These are phyloP conservation scores for Vanessa tameamea DNA, from an alignment of 1,140 invertebrate genomes.

Conservation along the genomic window DNA sequence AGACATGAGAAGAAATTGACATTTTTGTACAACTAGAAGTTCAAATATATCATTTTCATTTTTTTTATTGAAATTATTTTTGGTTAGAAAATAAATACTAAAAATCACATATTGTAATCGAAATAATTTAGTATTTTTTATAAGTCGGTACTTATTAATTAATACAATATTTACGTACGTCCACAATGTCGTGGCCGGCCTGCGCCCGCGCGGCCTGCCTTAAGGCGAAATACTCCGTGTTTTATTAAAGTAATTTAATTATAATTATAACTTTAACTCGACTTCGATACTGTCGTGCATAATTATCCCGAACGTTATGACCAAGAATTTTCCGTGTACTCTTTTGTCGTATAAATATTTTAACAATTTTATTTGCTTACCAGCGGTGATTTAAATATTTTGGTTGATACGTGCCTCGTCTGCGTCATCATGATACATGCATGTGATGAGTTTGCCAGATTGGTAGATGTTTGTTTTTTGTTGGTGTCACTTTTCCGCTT, in stretches of 20 bases:
- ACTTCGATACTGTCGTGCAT: constrained; percentile 23
- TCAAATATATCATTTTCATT: too few relatives aligned
- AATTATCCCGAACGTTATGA: constrained; percentile 5
- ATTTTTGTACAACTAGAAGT: too few relatives aligned
- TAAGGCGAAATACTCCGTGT: constrained; percentile 27
- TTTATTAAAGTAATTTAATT: constrained; percentile 41
- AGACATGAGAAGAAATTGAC: too few relatives aligned
- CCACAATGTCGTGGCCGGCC: constrained; percentile 48
- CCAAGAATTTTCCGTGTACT: neutral
- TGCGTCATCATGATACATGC: too few relatives aligned
- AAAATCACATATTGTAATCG: too few relatives aligned
- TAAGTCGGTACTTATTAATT: constrained; percentile 58
- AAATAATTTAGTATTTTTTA: constrained; percentile 2
- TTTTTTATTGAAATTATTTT: too few relatives aligned
- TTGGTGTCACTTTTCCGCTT: too few relatives aligned
- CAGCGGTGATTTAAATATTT: too few relatives aligned
- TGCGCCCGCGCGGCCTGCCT: constrained; percentile 19
- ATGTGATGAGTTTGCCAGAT: too few relatives aligned
- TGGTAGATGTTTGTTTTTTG: too few relatives aligned
- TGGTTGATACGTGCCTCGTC: too few relatives aligned
- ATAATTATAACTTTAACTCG: constrained; percentile 38
- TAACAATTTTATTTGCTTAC: neutral
- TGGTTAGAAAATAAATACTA: too few relatives aligned
- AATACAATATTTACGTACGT: constrained; percentile 62
- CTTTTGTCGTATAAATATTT: neutral